These are phyloP conservation scores for Echinometra lucunter DNA, from an alignment of 53 echinoderm and acorn worm species.

Conservation along the genomic window DNA sequence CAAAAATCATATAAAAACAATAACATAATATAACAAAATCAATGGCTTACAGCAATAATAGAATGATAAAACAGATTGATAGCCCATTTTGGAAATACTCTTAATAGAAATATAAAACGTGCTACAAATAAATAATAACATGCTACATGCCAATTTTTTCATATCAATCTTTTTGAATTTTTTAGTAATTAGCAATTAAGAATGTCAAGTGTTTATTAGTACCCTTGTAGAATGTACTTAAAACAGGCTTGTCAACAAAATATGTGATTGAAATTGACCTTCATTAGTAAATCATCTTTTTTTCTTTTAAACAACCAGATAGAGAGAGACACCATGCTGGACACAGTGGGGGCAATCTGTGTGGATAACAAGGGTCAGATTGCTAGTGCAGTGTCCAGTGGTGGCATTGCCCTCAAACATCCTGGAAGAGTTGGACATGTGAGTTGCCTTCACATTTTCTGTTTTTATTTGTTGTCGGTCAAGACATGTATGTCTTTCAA, in stretches of 20 bases:
- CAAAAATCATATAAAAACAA: too few species aligned
- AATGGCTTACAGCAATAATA: too few species aligned
- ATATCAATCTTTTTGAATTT: too few species aligned
- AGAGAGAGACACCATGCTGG: slow-evolving; percentile 63
- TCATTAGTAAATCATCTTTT: not conserved
- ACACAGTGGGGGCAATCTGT: slow-evolving; percentile 96
- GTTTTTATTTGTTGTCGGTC: not conserved
- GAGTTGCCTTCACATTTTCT: slow-evolving; percentile 8
- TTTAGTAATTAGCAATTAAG: too few species aligned
- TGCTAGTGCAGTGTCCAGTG: slow-evolving; percentile 94
- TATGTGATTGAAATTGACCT: not conserved
- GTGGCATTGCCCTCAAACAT: slow-evolving; percentile 92
- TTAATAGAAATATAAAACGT: too few species aligned
- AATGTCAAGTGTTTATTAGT: too few species aligned
- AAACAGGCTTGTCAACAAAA: not conserved
- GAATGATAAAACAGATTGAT: too few species aligned
- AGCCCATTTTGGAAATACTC: too few species aligned
- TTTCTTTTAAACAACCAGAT: not conserved
- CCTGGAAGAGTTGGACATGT: slow-evolving; percentile 97
- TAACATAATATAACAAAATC: too few species aligned
- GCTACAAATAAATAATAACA: too few species aligned
- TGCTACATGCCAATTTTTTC: too few species aligned
- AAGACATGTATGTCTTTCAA: not conserved
- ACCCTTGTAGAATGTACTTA: too few species aligned
- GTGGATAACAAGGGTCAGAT: slow-evolving; percentile 82